phyloP scores from a whole-genome alignment of 2,888 invertebrate genomes.

The Cheilosia scutellata region DNA sequence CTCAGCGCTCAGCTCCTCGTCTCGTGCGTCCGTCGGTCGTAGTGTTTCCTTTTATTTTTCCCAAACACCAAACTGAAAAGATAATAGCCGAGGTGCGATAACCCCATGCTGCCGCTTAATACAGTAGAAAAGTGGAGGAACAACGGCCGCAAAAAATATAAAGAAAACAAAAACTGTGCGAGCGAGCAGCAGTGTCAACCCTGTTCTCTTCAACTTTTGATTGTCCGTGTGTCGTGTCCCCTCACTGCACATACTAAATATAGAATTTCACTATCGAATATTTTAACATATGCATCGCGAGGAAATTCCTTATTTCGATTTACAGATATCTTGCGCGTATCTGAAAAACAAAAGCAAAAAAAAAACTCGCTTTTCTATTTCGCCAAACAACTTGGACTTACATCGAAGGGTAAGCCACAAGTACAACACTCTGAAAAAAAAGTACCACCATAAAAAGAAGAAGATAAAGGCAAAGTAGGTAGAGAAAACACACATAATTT shows the following conservation, averaged over 20 bases:
- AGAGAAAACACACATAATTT: conserved; percentile 30
- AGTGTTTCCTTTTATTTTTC: conserved; percentile 11
- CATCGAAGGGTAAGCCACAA: conserved; percentile 64
- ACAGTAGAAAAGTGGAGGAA: conserved; percentile 36
- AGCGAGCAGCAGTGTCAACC: conserved; percentile 32
- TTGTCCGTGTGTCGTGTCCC: conserved; percentile 14
- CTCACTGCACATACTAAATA: conserved; percentile 48
- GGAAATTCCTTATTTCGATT: conserved; percentile 49
- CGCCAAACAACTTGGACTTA: conserved; percentile 32
- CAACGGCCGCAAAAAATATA: conserved; percentile 10
- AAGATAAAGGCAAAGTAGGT: conserved; percentile 14
- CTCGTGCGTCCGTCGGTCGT: too few relatives aligned
- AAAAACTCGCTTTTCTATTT: conserved; percentile 33
- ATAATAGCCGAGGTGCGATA: conserved; percentile 67
- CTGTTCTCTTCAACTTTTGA: conserved; percentile 42
- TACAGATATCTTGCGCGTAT: conserved; percentile 25
- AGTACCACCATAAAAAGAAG: conserved; percentile 8
- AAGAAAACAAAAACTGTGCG: conserved; percentile 30
- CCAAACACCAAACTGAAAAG: conserved; percentile 24
- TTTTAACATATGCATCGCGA: conserved; percentile 52
- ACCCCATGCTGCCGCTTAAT: conserved; percentile 53
- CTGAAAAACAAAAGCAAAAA: background rate
- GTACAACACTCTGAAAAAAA: conserved; percentile 21
- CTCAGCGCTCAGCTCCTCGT: background rate
- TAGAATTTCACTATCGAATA: conserved; percentile 59